Percentiles rank a stretch among this genome's conserved stretches.
phyloP scores from a whole-genome alignment of 2,113 vertebrate genomes.

The Gambusia holbrooki region DNA sequence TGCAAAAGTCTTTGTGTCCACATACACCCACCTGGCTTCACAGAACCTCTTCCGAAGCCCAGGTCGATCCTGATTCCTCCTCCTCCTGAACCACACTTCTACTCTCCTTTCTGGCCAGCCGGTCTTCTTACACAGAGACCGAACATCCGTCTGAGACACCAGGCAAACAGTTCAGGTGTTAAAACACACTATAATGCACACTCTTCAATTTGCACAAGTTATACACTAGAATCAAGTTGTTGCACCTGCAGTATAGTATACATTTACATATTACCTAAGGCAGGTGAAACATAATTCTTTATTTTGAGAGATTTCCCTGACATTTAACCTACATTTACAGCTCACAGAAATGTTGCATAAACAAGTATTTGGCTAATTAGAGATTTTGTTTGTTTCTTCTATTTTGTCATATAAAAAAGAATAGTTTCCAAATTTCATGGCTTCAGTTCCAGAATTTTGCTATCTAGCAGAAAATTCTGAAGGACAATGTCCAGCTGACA shows the following conservation, averaged over 20 bases:
- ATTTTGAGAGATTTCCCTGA: no score
- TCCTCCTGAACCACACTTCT: constrained; percentile 72
- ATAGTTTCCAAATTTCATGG: no score
- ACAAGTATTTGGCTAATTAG: no score
- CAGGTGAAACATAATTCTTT: background rate
- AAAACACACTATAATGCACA: background rate
- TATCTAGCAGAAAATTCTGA: no score
- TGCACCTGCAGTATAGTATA: background rate
- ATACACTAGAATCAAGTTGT: background rate
- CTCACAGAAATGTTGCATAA: no score
- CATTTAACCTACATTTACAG: no score
- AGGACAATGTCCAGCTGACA: no score
- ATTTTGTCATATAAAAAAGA: no score
- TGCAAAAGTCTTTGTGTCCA: background rate
- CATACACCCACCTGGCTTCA: constrained; percentile 65
- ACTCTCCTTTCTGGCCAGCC: constrained; percentile 63
- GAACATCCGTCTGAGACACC: constrained; percentile 53
- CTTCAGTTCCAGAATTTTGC: no score
- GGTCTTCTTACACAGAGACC: constrained; percentile 70
- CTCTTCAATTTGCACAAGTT: background rate
- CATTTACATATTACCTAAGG: background rate
- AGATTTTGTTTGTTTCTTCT: no score
- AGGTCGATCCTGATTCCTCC: constrained; percentile 66
- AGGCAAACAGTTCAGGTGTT: background rate
- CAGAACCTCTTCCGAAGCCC: constrained; percentile 70